Base-by-base conservation (phyloP, 37 sponge, comb jelly and placozoan species). In the Aplysina aerophoba region DNA sequence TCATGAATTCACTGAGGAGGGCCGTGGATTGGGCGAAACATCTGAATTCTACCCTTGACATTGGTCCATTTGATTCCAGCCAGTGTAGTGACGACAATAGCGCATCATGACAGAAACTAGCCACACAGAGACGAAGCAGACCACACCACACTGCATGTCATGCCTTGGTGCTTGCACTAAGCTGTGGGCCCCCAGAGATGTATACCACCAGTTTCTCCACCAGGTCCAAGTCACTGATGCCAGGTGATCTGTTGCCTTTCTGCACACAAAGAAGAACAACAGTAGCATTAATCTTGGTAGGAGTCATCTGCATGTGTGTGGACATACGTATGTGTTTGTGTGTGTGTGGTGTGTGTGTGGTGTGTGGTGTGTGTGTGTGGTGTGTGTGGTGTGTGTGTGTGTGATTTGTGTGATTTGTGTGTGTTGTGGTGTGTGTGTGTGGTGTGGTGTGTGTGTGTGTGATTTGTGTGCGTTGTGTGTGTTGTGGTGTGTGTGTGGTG, bases 181-280 rank as follows among this genome's bases (percentile, higher is more conserved):
- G 83, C 88, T 91, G 91, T 24, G 72, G 59, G 31, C 95, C 95
- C 65, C 95, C 95, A 64, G 88, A 85, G 25, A 95, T 95, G 80
- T 87, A 85, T 24, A 86, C 73, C 8, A 58, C n/a, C 15, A 92
- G 87, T 59, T 85, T 86, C 36, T 92, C 87, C 67, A 86, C 84
- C 19, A 92, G 64, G 25, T 81, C 27, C 11, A 92, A 59, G 83
- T 88, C 86, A 66, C 62, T 65, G 41, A 88, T 58, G 5, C 87
- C 82, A 8, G 59, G 60, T 1, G 33, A 38, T 2, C 19, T 54
- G 4, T 59, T 81, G 8, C 92, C 92, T 21, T 63, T 24, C 87
- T 87, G 73, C 73, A 40, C 14, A 55, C 21, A 34, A 34, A n/a
- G 68, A 24, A 34, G 28, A 44, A 8, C 50, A 44, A 44, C 50